phyloP scores from a whole-genome alignment of 2,797 vertebrate genomes.

The Vireo griseus region DNA sequence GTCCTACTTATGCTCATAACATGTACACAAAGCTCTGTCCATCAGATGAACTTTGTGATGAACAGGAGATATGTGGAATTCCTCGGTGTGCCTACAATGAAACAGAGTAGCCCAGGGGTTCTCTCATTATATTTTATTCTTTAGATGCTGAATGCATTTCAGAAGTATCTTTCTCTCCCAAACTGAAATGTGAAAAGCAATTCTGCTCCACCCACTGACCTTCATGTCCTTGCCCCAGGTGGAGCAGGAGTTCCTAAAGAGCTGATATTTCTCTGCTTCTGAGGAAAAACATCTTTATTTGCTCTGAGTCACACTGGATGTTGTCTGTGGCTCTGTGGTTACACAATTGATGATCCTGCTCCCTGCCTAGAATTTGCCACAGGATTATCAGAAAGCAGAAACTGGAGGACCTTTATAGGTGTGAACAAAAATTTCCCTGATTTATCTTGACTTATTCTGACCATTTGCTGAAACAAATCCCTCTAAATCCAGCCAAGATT shows the following conservation, averaged over 20 bases:
- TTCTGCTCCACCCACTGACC: neutral
- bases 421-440: neutral
- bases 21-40: neutral
- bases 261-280: neutral
- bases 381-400: neutral
- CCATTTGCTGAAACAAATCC: neutral
- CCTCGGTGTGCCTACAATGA: neutral
- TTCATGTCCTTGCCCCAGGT: neutral
- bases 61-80: neutral
- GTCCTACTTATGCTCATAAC: neutral
- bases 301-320: neutral
- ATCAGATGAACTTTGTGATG: neutral
- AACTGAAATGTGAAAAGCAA: neutral
- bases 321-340: neutral
- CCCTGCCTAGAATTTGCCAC: neutral
- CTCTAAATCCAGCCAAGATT: neutral
- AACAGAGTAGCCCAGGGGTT: neutral
- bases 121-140: neutral
- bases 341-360: neutral
- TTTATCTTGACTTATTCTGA: neutral
- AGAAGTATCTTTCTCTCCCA: neutral
- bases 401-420: neutral
- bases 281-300: neutral
- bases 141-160: neutral
- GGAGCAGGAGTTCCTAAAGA: neutral